phyloP scores from a whole-genome alignment of 2,797 vertebrate genomes.

The Neosilurus mollespiculum region DNA sequence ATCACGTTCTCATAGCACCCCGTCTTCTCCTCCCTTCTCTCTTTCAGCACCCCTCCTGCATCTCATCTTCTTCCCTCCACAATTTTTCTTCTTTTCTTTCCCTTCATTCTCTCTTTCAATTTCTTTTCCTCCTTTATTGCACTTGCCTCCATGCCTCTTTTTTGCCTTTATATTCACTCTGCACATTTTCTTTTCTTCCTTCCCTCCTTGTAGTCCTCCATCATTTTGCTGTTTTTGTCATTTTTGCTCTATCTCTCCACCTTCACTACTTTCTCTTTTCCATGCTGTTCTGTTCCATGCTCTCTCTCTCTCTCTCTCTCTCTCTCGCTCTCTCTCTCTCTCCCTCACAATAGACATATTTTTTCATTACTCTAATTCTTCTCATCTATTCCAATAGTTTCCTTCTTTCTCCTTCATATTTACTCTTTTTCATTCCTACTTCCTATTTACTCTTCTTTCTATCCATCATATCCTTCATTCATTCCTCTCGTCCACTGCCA shows the following conservation, averaged over 20 bases:
- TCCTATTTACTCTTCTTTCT: conserved; percentile 45
- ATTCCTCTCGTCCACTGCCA: not conserved
- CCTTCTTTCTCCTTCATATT: not conserved
- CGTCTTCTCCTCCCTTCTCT: not conserved
- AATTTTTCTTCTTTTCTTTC: not conserved
- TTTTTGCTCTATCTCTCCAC: not conserved
- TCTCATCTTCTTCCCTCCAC: not conserved
- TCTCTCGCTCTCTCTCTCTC: not conserved
- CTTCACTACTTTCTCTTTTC: not conserved
- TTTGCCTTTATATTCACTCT: not conserved
- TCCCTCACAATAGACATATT: not conserved
- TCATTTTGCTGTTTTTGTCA: not conserved
- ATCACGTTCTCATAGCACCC: not conserved
- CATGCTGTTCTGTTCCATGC: not conserved
- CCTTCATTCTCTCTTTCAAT: not conserved
- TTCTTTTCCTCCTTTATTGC: not conserved
- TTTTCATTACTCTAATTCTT: not conserved
- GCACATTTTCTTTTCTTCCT: not conserved
- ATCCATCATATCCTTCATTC: conserved; percentile 24
- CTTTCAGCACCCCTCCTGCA: not conserved
- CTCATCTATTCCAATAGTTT: not conserved
- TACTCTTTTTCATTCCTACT: conserved; percentile 32
- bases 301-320: not conserved
- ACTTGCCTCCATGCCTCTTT: not conserved
- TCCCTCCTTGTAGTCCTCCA: not conserved